phyloP scores from a whole-genome alignment of 2,113 vertebrate species.

The Oceanites oceanicus region DNA sequence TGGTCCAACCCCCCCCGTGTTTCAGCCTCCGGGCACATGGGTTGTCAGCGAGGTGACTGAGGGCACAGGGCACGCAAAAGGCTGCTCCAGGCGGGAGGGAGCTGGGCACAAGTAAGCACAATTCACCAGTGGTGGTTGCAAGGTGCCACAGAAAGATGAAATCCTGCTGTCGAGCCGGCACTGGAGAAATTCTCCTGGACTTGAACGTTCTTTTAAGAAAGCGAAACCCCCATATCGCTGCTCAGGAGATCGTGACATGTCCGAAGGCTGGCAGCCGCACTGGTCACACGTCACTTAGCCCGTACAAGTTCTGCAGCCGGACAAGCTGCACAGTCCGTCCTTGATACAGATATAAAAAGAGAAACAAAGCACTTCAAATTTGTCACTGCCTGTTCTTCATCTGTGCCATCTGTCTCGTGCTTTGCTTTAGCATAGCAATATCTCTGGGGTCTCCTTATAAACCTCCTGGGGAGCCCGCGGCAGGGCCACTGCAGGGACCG shows the following conservation, averaged over 20 bases:
- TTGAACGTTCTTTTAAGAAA: background rate
- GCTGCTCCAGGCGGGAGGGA: background rate
- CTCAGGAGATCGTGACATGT: background rate
- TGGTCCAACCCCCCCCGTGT: fast-evolving
- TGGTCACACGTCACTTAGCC: background rate
- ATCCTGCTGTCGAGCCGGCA: background rate
- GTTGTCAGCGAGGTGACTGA: background rate
- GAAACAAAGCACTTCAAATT: background rate
- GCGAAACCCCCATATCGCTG: background rate
- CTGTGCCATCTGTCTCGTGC: fast-evolving
- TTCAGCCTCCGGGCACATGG: background rate
- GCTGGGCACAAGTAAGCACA: background rate
- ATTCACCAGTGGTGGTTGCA: background rate
- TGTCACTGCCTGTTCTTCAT: background rate
- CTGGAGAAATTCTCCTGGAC: background rate
- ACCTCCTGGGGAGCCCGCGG: fast-evolving
- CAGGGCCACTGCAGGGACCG: background rate
- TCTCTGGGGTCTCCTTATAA: background rate
- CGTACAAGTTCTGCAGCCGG: fast-evolving
- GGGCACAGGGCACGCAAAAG: background rate
- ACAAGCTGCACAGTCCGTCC: background rate
- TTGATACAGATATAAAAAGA: background rate
- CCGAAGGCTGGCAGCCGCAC: background rate
- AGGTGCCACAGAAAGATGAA: background rate
- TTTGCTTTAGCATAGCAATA: background rate